These are phyloP conservation scores for Australoheros facetus DNA, from an alignment of 2,797 vertebrate species.

Conservation along the genomic window DNA sequence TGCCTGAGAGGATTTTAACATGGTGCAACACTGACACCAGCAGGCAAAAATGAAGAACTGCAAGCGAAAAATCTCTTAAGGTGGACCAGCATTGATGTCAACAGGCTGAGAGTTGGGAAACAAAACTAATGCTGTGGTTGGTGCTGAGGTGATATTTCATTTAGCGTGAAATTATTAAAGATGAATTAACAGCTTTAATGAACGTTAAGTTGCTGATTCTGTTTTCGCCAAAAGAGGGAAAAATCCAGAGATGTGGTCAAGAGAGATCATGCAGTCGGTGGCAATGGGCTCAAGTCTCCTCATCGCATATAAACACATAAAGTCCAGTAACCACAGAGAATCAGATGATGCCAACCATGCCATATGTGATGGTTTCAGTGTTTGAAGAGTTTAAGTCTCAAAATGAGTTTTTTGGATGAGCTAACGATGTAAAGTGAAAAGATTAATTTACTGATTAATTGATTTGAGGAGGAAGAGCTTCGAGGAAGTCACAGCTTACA, in stretches of 20 bases:
- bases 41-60: constrained; percentile 52
- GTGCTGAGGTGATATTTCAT: neutral
- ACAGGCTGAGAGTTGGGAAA: neutral
- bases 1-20: neutral
- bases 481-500: neutral
- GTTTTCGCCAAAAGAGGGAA: constrained; percentile 10
- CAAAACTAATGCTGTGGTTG: neutral
- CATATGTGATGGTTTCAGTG: constrained; percentile 14
- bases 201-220: neutral
- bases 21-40: constrained; percentile 63
- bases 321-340: constrained; percentile 5
- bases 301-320: constrained; percentile 8
- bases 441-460: neutral
- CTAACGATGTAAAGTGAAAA: neutral
- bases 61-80: constrained; percentile 63
- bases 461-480: neutral
- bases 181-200: neutral
- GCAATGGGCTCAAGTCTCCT: neutral
- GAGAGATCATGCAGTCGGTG: neutral
- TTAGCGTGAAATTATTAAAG: neutral
- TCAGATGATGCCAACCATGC: constrained; percentile 6
- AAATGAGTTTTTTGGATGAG: neutral
- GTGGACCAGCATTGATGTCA: constrained; percentile 62
- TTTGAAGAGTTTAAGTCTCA: neutral
- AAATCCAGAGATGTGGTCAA: neutral